These are phyloP conservation scores for Eublepharis macularius DNA, from an alignment of 2,113 vertebrate genomes.

Conservation along the genomic window DNA sequence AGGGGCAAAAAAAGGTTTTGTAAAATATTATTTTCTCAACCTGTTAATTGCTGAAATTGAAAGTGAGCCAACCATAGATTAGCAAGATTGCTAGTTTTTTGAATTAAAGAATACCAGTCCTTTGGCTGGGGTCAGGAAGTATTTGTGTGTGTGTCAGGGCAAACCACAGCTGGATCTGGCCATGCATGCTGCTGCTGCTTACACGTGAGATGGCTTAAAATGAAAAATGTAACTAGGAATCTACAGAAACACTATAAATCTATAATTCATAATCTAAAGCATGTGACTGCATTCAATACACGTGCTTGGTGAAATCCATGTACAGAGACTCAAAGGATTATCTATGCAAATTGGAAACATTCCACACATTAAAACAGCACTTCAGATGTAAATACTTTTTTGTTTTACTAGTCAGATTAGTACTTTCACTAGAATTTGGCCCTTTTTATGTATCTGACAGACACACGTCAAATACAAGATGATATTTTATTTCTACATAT, in stretches of 20 bases:
- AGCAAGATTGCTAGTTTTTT: background rate
- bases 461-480: no score
- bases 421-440: constrained; percentile 46
- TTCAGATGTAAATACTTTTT: constrained; percentile 47
- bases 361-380: constrained; percentile 24
- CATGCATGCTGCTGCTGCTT: constrained; percentile 50
- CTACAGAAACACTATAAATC: constrained; percentile 49
- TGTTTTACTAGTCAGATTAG: constrained; percentile 43
- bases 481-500: background rate
- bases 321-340: constrained; percentile 26
- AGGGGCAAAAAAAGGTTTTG: no score
- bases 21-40: background rate
- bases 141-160: background rate
- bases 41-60: background rate
- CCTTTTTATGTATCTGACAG: constrained; percentile 29
- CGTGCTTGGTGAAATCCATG: constrained; percentile 62
- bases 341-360: constrained; percentile 51
- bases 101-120: background rate
- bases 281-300: constrained; percentile 60
- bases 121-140: background rate
- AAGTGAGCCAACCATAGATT: background rate
- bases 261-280: constrained; percentile 63
- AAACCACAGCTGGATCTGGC: background rate
- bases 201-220: constrained; percentile 52
- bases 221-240: constrained; percentile 39